Base-by-base conservation (phyloP, 2,113 vertebrate species). In the Trogon melanurus region DNA sequence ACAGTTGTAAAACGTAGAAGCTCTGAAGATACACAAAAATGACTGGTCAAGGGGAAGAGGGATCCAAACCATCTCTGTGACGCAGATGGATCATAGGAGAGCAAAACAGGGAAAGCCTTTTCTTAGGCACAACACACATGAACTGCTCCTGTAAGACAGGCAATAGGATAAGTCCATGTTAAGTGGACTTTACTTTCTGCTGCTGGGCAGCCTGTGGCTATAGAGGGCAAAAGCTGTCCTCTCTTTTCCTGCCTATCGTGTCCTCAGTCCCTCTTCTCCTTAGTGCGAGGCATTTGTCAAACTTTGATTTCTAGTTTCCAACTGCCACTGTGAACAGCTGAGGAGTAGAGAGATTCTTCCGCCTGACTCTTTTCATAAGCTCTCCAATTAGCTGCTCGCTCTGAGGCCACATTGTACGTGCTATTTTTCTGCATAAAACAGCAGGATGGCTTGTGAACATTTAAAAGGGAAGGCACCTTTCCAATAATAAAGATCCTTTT, bases 321-420 rank as follows among this genome's bases (percentile, higher is more conserved):
- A 58, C 95, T 96, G 92, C 95, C 88, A 78, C 88, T 87, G 84
- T 1, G 10, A 96, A 97, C 96, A 97, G 95, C 96, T 97, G 85
- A 94, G 73, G 45, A 96, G 78, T 91, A 95, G 75, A 95, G 88
- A 69, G 79, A 89, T 93, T 79, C 85, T 88, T 82, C 79, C 81
- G 54, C 60, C 70, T 82, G 50, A 16, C 21, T 88, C 44, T 84
- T 94, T 56, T 36, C 41, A 6, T 15, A 71, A 88, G 26, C 60
- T 80, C 23, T 90, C 34, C 44, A 74, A 27, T 71, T 67, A 90
- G 38, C 64, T 74, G 47, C 72, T 84, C 0, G 0, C 44, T 93
- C 64, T 67, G 44, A 56, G 79, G 56, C 44, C 90, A 90, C 44
- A 67, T 27, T 18, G 15, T 23, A 32, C 41, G 41, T 41, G 11